phyloP scores from a whole-genome alignment of 2,797 vertebrate species.

The Kryptopterus vitreolus region DNA sequence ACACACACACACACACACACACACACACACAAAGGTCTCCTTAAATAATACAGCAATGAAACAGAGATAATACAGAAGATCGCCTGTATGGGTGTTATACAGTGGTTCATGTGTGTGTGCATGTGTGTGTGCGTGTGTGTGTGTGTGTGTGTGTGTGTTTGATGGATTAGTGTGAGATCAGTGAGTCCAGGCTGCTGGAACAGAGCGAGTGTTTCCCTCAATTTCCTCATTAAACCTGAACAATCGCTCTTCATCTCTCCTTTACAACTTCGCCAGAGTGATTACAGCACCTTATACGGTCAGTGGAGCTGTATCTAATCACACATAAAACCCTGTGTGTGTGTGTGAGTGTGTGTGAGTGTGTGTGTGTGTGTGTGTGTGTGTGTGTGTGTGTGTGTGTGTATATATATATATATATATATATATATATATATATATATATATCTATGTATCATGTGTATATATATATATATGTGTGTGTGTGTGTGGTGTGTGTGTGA shows the following conservation, averaged over 20 bases:
- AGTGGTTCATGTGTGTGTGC: too few relatives aligned
- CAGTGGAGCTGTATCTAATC: background rate
- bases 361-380: slow-evolving; percentile 12
- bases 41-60: background rate
- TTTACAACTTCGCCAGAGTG: background rate
- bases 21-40: background rate
- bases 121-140: too few relatives aligned
- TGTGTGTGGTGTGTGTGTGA: background rate
- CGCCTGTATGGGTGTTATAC: background rate
- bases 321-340: background rate
- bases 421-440: too few relatives aligned
- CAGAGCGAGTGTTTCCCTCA: background rate
- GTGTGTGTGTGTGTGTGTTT: too few relatives aligned
- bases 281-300: background rate
- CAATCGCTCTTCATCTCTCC: background rate
- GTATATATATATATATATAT: too few relatives aligned
- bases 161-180: background rate
- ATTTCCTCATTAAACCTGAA: background rate
- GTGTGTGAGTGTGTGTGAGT: background rate
- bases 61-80: background rate
- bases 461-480: background rate
- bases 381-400: slow-evolving; percentile 29
- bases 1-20: too few relatives aligned
- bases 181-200: background rate
- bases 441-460: too few relatives aligned